A percentile compares a stretch with the other conserved stretches of the same genome.
Evolutionary conservation across 2,888 invertebrate species (phyloP).

Genomic region (Philaethria dido): DNA sequence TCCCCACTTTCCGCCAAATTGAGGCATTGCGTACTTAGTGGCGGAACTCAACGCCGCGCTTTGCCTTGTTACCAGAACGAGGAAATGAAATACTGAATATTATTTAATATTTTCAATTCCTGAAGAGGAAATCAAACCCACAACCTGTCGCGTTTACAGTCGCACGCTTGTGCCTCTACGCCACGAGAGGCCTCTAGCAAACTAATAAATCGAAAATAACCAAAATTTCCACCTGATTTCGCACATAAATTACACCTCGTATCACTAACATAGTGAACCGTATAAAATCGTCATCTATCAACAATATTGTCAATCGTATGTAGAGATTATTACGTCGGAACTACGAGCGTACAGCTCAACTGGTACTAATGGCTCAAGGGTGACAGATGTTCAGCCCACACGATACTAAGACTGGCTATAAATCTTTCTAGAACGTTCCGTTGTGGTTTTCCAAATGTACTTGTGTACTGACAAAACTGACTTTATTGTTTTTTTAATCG

Average conservation of each 20-base stretch:
- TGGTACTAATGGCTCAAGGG: constrained; percentile 64
- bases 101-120: no score
- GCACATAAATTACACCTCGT: background rate
- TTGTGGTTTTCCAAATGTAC: background rate
- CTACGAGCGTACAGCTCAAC: constrained; percentile 38
- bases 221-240: background rate
- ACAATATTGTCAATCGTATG: constrained; percentile 32
- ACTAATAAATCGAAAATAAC: background rate
- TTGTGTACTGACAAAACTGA: background rate
- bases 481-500: no score
- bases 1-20: no score
- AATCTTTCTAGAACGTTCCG: constrained; percentile 34
- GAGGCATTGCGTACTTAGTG: no score
- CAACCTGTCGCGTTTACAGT: no score
- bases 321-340: constrained; percentile 35
- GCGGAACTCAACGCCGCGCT: no score
- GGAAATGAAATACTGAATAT: no score
- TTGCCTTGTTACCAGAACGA: no score
- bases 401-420: constrained; percentile 40
- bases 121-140: background rate
- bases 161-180: no score
- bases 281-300: constrained; percentile 24
- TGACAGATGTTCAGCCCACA: constrained; percentile 60
- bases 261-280: background rate
- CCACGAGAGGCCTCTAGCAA: background rate